Evolutionary conservation across 1,140 invertebrate species (phyloP).

Genomic region (Mesaphorura yosii): DNA sequence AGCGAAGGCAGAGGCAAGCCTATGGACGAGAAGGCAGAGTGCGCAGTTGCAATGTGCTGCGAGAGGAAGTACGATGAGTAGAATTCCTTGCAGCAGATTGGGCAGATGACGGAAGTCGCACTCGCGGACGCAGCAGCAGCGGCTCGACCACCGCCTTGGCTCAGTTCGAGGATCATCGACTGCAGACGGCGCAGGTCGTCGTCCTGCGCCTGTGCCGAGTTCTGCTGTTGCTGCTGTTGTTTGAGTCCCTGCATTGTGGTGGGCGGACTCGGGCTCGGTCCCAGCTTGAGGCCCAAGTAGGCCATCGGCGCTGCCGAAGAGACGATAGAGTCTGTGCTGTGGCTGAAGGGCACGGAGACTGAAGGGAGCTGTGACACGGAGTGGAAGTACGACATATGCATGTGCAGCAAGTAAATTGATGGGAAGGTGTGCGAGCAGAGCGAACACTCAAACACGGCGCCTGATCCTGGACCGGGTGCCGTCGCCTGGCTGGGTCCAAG

Average conservation of each 20-base stretch:
- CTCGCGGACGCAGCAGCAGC: conserved; percentile 40
- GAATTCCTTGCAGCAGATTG: conserved; percentile 49
- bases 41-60: conserved; percentile 45
- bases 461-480: neutral
- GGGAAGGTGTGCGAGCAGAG: conserved; percentile 46
- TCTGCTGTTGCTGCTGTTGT: neutral
- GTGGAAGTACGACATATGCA: conserved; percentile 44
- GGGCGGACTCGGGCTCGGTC: neutral
- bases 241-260: neutral
- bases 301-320: neutral
- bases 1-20: neutral
- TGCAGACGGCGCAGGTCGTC: conserved; percentile 77
- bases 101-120: conserved; percentile 34
- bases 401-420: conserved; percentile 42
- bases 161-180: conserved; percentile 80
- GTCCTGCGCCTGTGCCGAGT: conserved; percentile 1
- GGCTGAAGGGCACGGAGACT: no score
- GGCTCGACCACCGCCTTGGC: conserved; percentile 50
- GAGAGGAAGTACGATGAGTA: conserved; percentile 47
- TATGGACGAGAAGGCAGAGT: conserved; percentile 2
- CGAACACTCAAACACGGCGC: conserved; percentile 38
- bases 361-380: conserved; percentile 19
- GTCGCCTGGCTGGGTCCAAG: neutral
- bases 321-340: conserved; percentile 33
- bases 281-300: neutral